These are phyloP conservation scores for Vulpes ferrilata DNA, from an alignment of 2,113 vertebrate genomes.

Conservation along the genomic window DNA sequence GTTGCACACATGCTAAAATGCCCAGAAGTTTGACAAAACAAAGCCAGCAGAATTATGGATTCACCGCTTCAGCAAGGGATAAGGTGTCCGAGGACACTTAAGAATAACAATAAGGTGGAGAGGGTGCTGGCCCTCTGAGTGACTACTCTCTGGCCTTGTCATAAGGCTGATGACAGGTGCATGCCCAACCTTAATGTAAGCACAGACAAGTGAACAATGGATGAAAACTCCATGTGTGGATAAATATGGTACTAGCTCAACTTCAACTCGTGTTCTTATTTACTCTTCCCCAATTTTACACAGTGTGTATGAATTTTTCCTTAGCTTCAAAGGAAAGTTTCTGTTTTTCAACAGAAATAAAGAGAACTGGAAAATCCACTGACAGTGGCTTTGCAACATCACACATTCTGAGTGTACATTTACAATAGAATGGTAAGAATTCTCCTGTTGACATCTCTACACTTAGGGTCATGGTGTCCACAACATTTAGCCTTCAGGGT, in stretches of 20 bases:
- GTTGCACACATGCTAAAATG: neutral
- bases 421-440: neutral
- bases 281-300: neutral
- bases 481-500: neutral
- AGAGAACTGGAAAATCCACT: neutral
- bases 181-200: neutral
- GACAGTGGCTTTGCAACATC: neutral
- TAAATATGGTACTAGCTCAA: neutral
- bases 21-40: neutral
- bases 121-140: neutral
- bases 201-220: neutral
- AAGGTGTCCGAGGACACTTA: neutral
- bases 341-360: neutral
- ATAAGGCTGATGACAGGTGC: neutral
- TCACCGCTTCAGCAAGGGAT: neutral
- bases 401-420: neutral
- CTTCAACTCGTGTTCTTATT: neutral
- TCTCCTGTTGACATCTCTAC: neutral
- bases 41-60: neutral
- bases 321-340: conserved; percentile 10
- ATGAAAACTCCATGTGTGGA: neutral
- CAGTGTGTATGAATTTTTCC: neutral
- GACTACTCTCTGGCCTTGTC: neutral
- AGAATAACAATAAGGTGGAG: neutral
- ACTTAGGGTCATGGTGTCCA: neutral